A percentile compares a stretch with the other conserved stretches of the same genome.
phyloP scores from a whole-genome alignment of 2,797 vertebrate species.

The Buceros bicornis region DNA sequence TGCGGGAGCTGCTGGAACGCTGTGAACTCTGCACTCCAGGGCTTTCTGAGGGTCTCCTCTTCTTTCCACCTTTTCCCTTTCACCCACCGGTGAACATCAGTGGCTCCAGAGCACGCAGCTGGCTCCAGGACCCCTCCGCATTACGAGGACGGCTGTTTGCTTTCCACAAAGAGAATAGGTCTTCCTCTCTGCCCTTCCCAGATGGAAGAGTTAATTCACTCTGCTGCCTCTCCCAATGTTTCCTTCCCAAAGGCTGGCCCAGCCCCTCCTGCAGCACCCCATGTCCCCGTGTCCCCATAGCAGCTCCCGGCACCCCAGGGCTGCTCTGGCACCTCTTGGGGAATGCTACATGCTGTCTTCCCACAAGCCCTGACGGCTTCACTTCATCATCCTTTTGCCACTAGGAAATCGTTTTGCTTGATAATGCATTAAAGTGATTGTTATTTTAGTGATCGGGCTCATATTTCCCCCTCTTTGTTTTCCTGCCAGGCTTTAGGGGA shows the following conservation, averaged over 20 bases:
- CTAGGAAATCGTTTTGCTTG: slow-evolving; percentile 43
- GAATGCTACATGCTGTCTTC: not conserved
- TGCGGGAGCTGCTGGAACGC: not conserved
- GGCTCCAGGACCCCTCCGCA: fast-evolving
- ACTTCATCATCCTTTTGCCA: slow-evolving; percentile 42
- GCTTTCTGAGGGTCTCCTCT: not conserved
- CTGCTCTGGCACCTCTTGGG: not conserved
- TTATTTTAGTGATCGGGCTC: slow-evolving; percentile 32
- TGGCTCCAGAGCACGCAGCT: not conserved
- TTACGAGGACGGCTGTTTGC: not conserved
- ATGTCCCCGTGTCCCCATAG: not conserved
- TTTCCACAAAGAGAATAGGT: not conserved
- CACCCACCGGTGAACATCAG: not conserved
- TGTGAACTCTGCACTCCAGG: not conserved
- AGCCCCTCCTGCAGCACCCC: not conserved
- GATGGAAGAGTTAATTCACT: not conserved
- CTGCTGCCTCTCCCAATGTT: not conserved
- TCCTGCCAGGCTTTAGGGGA: slow-evolving; percentile 53
- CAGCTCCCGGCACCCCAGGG: fast-evolving
- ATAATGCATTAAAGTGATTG: slow-evolving; percentile 29
- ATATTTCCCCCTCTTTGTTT: slow-evolving; percentile 60
- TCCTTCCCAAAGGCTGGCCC: not conserved
- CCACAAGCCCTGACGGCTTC: not conserved
- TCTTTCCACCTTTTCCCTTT: not conserved
- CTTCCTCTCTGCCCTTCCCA: not conserved